Base-by-base conservation (phyloP, 2,113 vertebrate species). In the Phodopus roborovskii region DNA sequence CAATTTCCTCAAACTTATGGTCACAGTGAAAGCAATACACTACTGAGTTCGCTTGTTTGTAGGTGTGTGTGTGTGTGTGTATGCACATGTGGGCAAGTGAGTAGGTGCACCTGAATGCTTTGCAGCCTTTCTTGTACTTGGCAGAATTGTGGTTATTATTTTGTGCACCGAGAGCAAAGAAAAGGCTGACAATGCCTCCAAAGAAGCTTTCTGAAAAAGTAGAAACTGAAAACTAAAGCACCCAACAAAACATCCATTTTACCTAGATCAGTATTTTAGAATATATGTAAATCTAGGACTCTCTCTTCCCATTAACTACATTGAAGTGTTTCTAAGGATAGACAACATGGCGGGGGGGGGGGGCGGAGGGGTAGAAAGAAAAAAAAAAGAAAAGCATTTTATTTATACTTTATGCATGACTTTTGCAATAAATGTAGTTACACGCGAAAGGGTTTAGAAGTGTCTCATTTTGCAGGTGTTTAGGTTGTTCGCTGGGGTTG, bases 1-100 rank as follows among this genome's bases (percentile, higher is more conserved):
- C 92, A 91, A 92, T 97, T 94, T 97, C 62, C n/a, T 93, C 77
- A 83, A 68, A 78, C 28, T 78, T 39, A 62, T 50, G 36, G 39
- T 94, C 71, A 88, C 4, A 17, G 73, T 17, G 77, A 70, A 73
- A 95, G 73, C 77, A 70, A 78, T 64, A 45, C 19, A 88, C 86
- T 91, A 45, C 77, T n/a, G 58, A 88, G 70, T 88, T 68, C 7
- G 2, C 24, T 36, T 36, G 22, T 19, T 8, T 0, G 0, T 56
- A 68, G 7, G 68, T 53, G 17, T 36, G 4, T 42, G 26, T 39
- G 30, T 22, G 16, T 0, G 0, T 48, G 74, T 5, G 48, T 50
- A 45, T 26, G 20, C 24, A 77, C 13, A 45, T 75, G 24, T 39
- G 11, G 22, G 24, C 5, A 1, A 15, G 24, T 58, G 19, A 24